Evolutionary conservation across 2,888 invertebrate genomes (phyloP), one percentile per base, ranked within the genome.

Genomic region (Congeria kusceri): DNA sequence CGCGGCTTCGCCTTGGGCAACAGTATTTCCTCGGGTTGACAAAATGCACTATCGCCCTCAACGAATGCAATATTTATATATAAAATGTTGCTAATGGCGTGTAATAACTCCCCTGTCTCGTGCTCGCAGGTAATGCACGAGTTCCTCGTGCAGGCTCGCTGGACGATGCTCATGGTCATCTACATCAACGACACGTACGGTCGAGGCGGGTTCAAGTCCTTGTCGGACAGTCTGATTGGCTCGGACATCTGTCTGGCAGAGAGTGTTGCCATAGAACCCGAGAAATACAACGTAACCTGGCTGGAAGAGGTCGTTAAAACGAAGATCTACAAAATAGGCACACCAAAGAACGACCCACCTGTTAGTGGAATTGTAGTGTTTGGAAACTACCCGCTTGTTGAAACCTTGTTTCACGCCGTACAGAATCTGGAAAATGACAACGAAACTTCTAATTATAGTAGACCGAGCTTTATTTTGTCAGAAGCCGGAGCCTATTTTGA

Each of bases 151-250:
- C 25, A 13, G 3, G 56, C 80, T n/a, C 67, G 73, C 46, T 80
- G 72, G 75, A 83, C 80, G 2, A 80, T 80, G 47, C 65, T 80
- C 47, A 77, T 77, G 1, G 53, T 80, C 4, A 23, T 83, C n/a
- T 75, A 83, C 47, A 72, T 72, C 20, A 66, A 83, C 28, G 76
- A 83, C 64, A 9, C 75, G 5, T 83, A 83, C 56, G 83, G 83
- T 2, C 46, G 53, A 2, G 80, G 72, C n/a, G 77, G 77, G 3
- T 64, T 28, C 18, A 57, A 56, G 1, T 69, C 56, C 2, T 47
- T 83, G 13, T 29, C 69, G 5, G n/a, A 59, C 9, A 32, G 29
- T 13, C 67, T 68, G 7, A n/a, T 53, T 20, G 44, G 29, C 4
- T 18, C 29, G 1, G 77, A 80, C 27, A 29, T 80, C 32, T 83